Percentiles rank a stretch among this genome's conserved stretches.
Conservation (phyloP, 2,888 invertebrate genomes). For the Folsomia candida region DNA sequence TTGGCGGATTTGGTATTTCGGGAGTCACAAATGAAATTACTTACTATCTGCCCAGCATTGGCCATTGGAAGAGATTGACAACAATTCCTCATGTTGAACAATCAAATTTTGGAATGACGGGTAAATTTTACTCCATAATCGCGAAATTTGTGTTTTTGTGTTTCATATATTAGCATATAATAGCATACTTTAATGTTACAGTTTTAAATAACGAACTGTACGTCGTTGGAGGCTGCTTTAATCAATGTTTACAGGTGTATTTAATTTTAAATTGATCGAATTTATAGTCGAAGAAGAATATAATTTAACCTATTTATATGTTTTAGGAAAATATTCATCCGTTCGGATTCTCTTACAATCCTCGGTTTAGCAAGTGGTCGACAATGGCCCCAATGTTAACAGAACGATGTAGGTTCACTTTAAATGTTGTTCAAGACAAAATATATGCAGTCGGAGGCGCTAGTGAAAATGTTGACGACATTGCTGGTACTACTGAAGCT, state of each 20-base stretch:
- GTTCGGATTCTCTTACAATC: slow-evolving; percentile 67
- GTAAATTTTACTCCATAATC: too few relatives aligned
- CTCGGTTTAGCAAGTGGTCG: slow-evolving; percentile 64
- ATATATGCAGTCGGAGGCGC: slow-evolving; percentile 67
- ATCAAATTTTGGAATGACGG: slow-evolving; percentile 68
- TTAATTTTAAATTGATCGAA: neutral
- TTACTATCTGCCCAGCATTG: slow-evolving; percentile 61
- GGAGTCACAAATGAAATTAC: slow-evolving; percentile 69
- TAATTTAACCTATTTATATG: slow-evolving; percentile 51
- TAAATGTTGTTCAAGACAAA: slow-evolving; percentile 59
- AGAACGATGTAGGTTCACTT: slow-evolving; percentile 66
- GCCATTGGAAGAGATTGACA: slow-evolving; percentile 66
- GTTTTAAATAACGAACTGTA: slow-evolving; percentile 68
- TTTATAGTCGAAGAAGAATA: neutral
- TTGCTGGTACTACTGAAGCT: slow-evolving; percentile 53
- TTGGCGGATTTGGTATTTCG: slow-evolving; percentile 67
- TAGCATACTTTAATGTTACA: neutral
- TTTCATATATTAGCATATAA: neutral
- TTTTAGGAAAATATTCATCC: slow-evolving; percentile 70
- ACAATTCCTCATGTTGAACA: slow-evolving; percentile 71
- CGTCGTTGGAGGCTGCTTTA: slow-evolving; percentile 70
- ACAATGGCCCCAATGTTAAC: slow-evolving; percentile 67
- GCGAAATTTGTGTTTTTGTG: neutral
- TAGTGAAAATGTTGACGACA: slow-evolving; percentile 58
- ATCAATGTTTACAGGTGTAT: slow-evolving; percentile 58